Base-by-base conservation (phyloP, 2,888 invertebrate species). In the Drosophila subquinaria region DNA sequence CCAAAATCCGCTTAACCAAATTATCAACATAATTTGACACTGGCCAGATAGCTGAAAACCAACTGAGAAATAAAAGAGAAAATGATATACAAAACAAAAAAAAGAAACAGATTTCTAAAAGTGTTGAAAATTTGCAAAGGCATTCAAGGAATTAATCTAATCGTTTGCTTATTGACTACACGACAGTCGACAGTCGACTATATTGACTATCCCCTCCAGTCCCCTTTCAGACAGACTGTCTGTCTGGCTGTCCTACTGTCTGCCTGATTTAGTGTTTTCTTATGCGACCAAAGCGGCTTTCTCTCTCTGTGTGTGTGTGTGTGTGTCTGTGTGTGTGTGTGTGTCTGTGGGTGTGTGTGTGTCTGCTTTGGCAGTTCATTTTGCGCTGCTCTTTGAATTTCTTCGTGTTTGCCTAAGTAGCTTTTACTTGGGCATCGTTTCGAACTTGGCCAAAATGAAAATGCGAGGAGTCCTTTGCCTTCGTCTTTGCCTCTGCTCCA, bases 351-450 rank as follows among this genome's bases (percentile, higher is more conserved):
- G 40, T n/a, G 15, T 17, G 42, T 33, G 47, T 23, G 20, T 59
- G 45, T 50, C 38, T 56, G 23, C 45, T 45, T 6, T 43, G 61
- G 56, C 70, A 53, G 79, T 73, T 76, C 69, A 79, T 68, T 74
- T 67, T 71, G 52, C 52, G 57, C 57, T 71, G 65, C 63, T 74
- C 60, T 74, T 80, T 73, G 69, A 67, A 53, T 71, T 65, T 65
- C 13, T 69, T 61, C 40, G 63, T 69, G 65, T 63, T 76, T 69
- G 68, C 63, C 63, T 67, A 81, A 79, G 79, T 65, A 78, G 76
- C 81, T 76, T 73, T 79, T 30, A 45, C 40, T 63, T 53, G 55
- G 40, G 47, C 43, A 35, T n/a, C 61, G 13, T 52, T 20, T n/a
- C 61, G 13, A 60, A 69, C 47, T 57, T 61, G 69, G 48, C 36